These are phyloP conservation scores for Lysiphlebus fabarum DNA, from an alignment of 1,140 invertebrate species.

Conservation along the genomic window DNA sequence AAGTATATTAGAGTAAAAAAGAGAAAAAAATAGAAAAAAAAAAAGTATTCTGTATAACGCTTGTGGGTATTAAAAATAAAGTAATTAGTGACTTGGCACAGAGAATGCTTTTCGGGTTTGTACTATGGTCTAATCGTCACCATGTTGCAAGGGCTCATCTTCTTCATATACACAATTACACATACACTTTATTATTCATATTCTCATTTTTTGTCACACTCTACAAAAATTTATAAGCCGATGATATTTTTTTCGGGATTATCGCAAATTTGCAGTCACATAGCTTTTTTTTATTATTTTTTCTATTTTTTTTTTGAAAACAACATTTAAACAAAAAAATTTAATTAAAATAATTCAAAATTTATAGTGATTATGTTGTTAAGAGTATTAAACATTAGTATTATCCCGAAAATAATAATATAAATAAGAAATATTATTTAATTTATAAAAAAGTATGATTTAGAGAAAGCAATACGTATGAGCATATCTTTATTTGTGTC, in stretches of 20 bases:
- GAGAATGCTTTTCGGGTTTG: constrained; percentile 16
- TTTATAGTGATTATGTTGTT: too few relatives aligned
- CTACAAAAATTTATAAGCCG: constrained; percentile 12
- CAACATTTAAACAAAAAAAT: too few relatives aligned
- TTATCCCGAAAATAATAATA: too few relatives aligned
- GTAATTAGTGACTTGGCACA: constrained; percentile 29
- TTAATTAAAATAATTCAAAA: too few relatives aligned
- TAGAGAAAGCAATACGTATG: too few relatives aligned
- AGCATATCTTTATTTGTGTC: neutral
- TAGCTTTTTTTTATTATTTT: neutral
- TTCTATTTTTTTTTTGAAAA: neutral
- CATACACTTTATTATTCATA: neutral
- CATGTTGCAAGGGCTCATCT: neutral
- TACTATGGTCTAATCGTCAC: constrained; percentile 22
- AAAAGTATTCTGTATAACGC: neutral
- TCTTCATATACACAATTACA: neutral
- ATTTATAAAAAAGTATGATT: too few relatives aligned
- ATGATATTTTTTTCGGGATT: constrained; percentile 14
- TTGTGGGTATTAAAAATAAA: constrained; percentile 26
- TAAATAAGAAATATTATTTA: too few relatives aligned
- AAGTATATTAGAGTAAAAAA: constrained; percentile 11
- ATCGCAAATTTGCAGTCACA: constrained; percentile 19
- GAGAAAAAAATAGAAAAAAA: constrained; percentile 8
- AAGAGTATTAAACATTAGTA: too few relatives aligned
- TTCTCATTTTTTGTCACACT: constrained; percentile 16